Evolutionary conservation across 23 tunicate species (phyloP), one percentile per base, ranked within the genome.

Genomic region (Trididemnum miniatum): DNA sequence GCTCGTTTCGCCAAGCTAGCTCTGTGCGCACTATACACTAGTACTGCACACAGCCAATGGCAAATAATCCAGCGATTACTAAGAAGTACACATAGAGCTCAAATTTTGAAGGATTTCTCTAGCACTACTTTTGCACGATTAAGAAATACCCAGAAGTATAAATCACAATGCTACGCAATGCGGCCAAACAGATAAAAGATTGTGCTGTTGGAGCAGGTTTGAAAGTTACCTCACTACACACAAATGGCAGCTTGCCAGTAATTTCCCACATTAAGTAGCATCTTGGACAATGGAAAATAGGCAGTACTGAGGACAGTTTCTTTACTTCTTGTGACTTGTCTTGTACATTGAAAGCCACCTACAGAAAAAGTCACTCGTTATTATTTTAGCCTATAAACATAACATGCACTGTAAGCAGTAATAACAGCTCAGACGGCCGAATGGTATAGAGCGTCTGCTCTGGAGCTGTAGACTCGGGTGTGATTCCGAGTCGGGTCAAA

Each of bases 241-340:
- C 38, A 31, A 31, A 22, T 3, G 75, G 75, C 18, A 67, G n/a
- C 32, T 22, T 67, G 7, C 75, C 38, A 9, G 15, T 31, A 5
- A 33, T 33, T 24, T 67, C 75, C 75, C 75, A 67, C 12, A 31
- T 37, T 12, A 67, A 67, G n/a, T 32, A 33, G 32, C 75, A 67
- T 31, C 25, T 31, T 12, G 75, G 75, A 32, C 75, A 67, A n/a
- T 67, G 75, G 32, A 67, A 67, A 31, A 32, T 22, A 32, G 75
- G n/a, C 7, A 37, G 38, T 7, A 67, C 75, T 2, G 75, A 5
- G 2, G 75, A 24, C 2, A 12, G 12, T 4, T 15, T 24, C 23
- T 20, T 23, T 62, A 62, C 4, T 67, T 30, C 75, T 5, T 67
- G 9, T 33, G 7, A 4, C 5, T 24, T 33, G 32, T 67, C 38